Percentiles rank a stretch among this genome's conserved stretches.
Conservation (phyloP, 2,113 vertebrate genomes). For the Rhinichthys klamathensis region DNA sequence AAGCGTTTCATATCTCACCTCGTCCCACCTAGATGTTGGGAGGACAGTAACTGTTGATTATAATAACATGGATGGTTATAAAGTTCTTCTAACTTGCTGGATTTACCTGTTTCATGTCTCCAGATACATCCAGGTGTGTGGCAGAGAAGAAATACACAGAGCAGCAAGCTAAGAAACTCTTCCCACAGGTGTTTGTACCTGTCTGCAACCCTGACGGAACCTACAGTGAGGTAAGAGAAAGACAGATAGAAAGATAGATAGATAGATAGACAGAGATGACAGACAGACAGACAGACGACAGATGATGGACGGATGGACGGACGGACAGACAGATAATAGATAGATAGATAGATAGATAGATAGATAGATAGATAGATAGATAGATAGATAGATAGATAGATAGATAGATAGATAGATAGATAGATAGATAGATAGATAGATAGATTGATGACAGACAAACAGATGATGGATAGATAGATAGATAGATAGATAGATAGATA, state of each 20-base stretch:
- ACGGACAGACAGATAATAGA: background rate
- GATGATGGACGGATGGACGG: background rate
- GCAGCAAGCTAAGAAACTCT: conserved; percentile 93
- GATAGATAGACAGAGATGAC: background rate
- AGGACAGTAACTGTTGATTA: background rate
- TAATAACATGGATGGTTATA: conserved; percentile 56
- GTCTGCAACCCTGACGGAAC: conserved; percentile 95
- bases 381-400: too few species aligned
- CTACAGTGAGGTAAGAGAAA: conserved; percentile 87
- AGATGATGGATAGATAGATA: too few species aligned
- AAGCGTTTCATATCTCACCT: background rate
- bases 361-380: too few species aligned
- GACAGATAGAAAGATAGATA: background rate
- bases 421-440: background rate
- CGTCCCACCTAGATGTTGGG: background rate
- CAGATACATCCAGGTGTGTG: conserved; percentile 95
- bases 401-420: too few species aligned
- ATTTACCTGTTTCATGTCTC: conserved; percentile 64
- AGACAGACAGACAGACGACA: background rate
- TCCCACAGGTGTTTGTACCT: conserved; percentile 94
- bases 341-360: too few species aligned
- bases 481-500: too few species aligned
- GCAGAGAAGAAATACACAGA: conserved; percentile 97
- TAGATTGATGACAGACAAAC: too few species aligned
- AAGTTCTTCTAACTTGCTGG: conserved; percentile 56